These are phyloP conservation scores for Mesorhabditis spiculigera DNA, from an alignment of 2,888 invertebrate genomes.

Conservation along the genomic window DNA sequence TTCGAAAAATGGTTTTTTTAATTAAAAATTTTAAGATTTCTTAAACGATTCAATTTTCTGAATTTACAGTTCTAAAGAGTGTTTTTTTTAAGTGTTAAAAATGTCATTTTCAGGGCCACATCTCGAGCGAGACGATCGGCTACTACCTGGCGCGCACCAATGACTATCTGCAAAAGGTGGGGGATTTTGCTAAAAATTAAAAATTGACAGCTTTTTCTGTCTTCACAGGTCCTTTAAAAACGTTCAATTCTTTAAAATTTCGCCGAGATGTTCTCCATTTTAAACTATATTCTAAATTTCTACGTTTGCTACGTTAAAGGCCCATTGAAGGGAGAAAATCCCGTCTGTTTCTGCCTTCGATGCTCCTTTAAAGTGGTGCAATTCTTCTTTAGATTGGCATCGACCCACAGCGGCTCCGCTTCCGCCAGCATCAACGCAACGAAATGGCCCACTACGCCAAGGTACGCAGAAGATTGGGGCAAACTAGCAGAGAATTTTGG, in stretches of 20 bases:
- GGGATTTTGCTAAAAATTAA: slow-evolving; percentile 70
- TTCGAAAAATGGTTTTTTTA: too few relatives aligned
- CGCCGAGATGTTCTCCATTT: too few relatives aligned
- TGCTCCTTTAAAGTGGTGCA: slow-evolving; percentile 56
- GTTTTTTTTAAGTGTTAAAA: not conserved
- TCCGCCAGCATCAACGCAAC: slow-evolving; percentile 95
- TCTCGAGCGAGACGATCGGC: slow-evolving; percentile 94
- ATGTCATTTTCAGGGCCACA: slow-evolving; percentile 66
- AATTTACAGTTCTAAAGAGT: too few relatives aligned
- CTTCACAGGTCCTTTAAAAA: too few relatives aligned
- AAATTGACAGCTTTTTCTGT: too few relatives aligned
- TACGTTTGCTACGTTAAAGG: too few relatives aligned
- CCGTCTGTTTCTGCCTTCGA: too few relatives aligned
- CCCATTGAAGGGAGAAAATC: too few relatives aligned
- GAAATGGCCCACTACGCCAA: slow-evolving; percentile 98
- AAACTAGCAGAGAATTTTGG: not conserved
- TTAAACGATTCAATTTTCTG: too few relatives aligned
- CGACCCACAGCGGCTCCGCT: slow-evolving; percentile 77
- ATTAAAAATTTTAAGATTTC: too few relatives aligned
- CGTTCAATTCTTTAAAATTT: too few relatives aligned
- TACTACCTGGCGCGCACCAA: slow-evolving; percentile 95
- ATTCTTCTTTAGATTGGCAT: slow-evolving; percentile 72
- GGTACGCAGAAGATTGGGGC: slow-evolving; percentile 11
- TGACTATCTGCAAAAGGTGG: slow-evolving; percentile 77
- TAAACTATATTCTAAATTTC: too few relatives aligned